These are phyloP conservation scores for Chrysomallon squamiferum DNA, from an alignment of 1,140 invertebrate species.

Conservation along the genomic window DNA sequence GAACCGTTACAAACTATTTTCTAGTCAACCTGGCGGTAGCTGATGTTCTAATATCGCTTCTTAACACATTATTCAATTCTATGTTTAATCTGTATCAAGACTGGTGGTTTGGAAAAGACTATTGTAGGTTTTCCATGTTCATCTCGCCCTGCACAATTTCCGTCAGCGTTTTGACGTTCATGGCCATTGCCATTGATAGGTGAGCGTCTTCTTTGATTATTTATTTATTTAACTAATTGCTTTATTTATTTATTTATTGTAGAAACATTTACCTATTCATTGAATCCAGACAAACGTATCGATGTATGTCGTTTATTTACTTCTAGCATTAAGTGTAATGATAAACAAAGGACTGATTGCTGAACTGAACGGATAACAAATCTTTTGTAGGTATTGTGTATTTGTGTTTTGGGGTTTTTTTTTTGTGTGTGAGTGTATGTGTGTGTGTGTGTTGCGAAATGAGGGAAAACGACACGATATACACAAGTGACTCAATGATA, in stretches of 20 bases:
- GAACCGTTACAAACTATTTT: slow-evolving; percentile 95
- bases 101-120: slow-evolving; percentile 86
- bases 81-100: slow-evolving; percentile 80
- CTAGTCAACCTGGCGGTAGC: slow-evolving; percentile 92
- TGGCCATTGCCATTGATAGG: slow-evolving; percentile 96
- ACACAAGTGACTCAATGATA: too few species aligned
- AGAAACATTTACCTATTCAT: not conserved
- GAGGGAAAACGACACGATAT: too few species aligned
- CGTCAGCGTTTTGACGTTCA: slow-evolving; percentile 89
- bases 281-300: not conserved
- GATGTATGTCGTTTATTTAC: too few species aligned
- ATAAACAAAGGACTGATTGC: too few species aligned
- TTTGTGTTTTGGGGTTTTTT: too few species aligned
- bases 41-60: slow-evolving; percentile 87
- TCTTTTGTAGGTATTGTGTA: too few species aligned
- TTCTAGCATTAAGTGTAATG: too few species aligned
- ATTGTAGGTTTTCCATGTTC: slow-evolving; percentile 89
- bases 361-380: too few species aligned
- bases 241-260: not conserved
- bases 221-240: not conserved
- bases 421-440: too few species aligned
- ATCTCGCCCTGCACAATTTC: slow-evolving; percentile 87
- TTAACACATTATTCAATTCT: slow-evolving; percentile 94
- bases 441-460: too few species aligned
- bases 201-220: too few species aligned